Evolutionary conservation across 2,888 invertebrate genomes (phyloP), one percentile per base, ranked within the genome.

Genomic region (Epinotia bilunana): DNA sequence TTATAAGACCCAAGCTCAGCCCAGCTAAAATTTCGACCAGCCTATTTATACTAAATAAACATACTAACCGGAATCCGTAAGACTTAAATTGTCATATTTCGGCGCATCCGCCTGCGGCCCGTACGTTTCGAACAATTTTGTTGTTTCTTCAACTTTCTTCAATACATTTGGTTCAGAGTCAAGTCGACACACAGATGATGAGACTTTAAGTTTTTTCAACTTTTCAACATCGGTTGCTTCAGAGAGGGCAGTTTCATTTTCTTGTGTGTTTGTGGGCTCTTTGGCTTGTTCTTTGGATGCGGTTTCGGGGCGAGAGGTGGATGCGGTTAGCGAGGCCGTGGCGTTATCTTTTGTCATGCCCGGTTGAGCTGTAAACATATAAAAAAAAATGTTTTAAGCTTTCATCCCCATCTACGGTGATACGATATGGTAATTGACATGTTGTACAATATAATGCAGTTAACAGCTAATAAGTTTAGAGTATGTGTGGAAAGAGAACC

Each of bases 101-200:
- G 23, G 11, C 6, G 58, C 1, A 16, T 28, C 58, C 5, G 20
- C 13, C 12, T 23, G n/a, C 28, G 28, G n/a, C 3, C n/a, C 33
- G 33, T n/a, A 33, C 3, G 13, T 33, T 61, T n/a, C 33, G n/a
- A 61, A 1, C 58, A 69, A 28, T 1, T 46, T 23, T n/a, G 46
- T 60, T 28, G 69, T 46, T 69, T 60, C n/a, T 12, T 58, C n/a
- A 20, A 23, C 23, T 43, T 69, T 60, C 0, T 68, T 49, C 16
- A 46, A 11, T 49, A 13, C 16, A 49, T 1, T n/a, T 20, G 23
- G 3, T n/a, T 13, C 53, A n/a, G 53, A 7, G n/a, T 53, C 53
- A 53, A 53, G 7, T 53, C n/a, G n/a, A 49, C 13, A 6, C 61
- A 3, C 1, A 33, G 33, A 33, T 61, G n/a, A n/a, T 13, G 23